Evolutionary conservation across 2,888 invertebrate genomes (phyloP).

Genomic region (Corythucha ciliata): DNA sequence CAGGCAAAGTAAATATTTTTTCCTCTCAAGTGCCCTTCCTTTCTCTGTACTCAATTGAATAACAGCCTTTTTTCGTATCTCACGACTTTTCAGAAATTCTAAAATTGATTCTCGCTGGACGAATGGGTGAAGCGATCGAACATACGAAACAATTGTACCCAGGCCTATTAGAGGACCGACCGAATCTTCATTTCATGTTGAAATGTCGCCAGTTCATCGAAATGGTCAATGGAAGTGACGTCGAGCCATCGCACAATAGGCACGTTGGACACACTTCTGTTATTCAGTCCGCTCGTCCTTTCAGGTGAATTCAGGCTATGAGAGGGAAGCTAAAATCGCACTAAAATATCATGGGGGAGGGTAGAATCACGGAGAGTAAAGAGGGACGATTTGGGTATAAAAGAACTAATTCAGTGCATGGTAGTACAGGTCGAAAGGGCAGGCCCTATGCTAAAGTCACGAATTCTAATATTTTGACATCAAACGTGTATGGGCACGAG

Average conservation of each 20-base stretch:
- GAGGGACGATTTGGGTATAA: too few relatives aligned
- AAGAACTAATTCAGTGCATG: too few relatives aligned
- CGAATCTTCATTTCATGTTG: conserved; percentile 85
- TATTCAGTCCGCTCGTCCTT: conserved; percentile 64
- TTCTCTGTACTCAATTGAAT: background rate
- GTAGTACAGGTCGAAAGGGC: too few relatives aligned
- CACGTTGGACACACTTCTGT: conserved; percentile 57
- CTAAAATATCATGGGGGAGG: too few relatives aligned
- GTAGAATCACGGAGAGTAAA: too few relatives aligned
- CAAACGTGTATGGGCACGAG: too few relatives aligned
- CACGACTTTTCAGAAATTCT: conserved; percentile 64
- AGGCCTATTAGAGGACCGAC: conserved; percentile 81
- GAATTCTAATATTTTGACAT: too few relatives aligned
- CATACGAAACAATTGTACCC: conserved; percentile 82
- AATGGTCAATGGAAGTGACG: conserved; percentile 89
- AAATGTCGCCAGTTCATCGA: conserved; percentile 98
- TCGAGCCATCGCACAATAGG: conserved; percentile 42
- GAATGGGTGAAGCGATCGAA: conserved; percentile 93
- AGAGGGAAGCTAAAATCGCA: too few relatives aligned
- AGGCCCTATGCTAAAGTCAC: too few relatives aligned
- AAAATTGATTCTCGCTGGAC: conserved; percentile 80
- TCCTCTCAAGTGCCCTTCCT: background rate
- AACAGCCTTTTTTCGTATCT: background rate
- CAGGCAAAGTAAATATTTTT: conserved; percentile 69
- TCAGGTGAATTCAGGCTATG: too few relatives aligned